Percentiles rank a stretch among this genome's conserved stretches.
phyloP scores from a whole-genome alignment of 2,113 vertebrate genomes.

The Chiloscyllium plagiosum region DNA sequence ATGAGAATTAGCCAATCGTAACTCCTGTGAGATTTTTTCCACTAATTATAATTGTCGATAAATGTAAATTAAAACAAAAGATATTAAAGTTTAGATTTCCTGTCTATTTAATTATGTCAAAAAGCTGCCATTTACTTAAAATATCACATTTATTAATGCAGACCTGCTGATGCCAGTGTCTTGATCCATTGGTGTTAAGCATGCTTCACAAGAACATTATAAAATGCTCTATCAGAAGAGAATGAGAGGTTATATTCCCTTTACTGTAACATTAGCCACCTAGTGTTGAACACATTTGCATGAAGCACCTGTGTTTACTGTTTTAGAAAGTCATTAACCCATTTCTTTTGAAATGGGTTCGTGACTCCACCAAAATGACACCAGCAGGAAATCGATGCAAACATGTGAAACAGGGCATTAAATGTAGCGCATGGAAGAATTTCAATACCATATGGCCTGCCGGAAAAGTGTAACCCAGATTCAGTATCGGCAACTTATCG shows the following conservation, averaged over 20 bases:
- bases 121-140: neutral
- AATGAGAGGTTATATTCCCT: neutral
- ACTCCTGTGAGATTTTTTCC: neutral
- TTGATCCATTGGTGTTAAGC: neutral
- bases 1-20: neutral
- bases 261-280: neutral
- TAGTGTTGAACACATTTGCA: neutral
- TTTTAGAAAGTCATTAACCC: slow-evolving; percentile 17
- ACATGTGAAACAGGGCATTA: neutral
- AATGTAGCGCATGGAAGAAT: neutral
- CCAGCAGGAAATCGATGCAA: neutral
- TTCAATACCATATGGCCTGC: neutral
- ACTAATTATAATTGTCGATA: neutral
- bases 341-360: neutral
- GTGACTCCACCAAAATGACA: neutral
- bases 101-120: neutral
- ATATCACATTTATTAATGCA: neutral
- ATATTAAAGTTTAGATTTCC: neutral
- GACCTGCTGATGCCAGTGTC: neutral
- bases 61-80: neutral
- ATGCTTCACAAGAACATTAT: neutral
- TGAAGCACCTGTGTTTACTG: neutral
- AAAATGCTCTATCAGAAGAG: neutral
- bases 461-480: neutral
- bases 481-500: neutral